Evolutionary conservation across 2,113 vertebrate genomes (phyloP), one percentile per base, ranked within the genome.

Genomic region (Cervus canadensis): DNA sequence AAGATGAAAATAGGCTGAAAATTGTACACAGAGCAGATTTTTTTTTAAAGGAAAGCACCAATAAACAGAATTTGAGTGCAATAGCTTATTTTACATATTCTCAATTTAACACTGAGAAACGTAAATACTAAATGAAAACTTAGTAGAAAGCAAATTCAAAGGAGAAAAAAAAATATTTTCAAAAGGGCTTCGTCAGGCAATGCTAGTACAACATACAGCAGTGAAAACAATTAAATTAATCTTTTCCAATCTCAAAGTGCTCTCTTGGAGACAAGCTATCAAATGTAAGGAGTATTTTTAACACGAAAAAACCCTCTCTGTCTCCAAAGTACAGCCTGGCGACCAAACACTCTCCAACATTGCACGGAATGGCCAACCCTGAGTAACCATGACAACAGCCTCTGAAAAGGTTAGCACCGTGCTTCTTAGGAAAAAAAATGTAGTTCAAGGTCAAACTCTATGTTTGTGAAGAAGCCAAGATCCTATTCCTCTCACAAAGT

Each of bases 371-470:
- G 56, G 59, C 43, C 11, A 25, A 45, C 12, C 67, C 2, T 0
- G 6, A 91, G 97, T 97, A 95, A 97, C 98, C 89, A 96, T 98
- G 97, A 86, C 95, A 95, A 97, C 94, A 86, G 78, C 23, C 57
- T 89, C 64, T 54, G 57, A 16, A 81, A 28, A 14, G 4, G 50
- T 89, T 71, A 94, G 79, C 79, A 62, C n/a, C 3, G 3, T 25
- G 48, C 57, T 56, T 91, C 89, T 89, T 71, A 60, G 52, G 67
- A 19, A 59, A 95, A 95, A 91, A 26, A 45, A 89, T 36, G n/a
- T 2, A 45, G 67, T 96, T 97, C 96, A 97, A 98, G 96, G 97
- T 95, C 96, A 98, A 88, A 82, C 28, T 91, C 30, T 28, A 48
- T 30, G 0, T 93, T 96, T 76, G 57, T 84, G 50, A 74, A 62